Base-by-base conservation (phyloP, 2,888 invertebrate species). In the Leptopilina syphax region DNA sequence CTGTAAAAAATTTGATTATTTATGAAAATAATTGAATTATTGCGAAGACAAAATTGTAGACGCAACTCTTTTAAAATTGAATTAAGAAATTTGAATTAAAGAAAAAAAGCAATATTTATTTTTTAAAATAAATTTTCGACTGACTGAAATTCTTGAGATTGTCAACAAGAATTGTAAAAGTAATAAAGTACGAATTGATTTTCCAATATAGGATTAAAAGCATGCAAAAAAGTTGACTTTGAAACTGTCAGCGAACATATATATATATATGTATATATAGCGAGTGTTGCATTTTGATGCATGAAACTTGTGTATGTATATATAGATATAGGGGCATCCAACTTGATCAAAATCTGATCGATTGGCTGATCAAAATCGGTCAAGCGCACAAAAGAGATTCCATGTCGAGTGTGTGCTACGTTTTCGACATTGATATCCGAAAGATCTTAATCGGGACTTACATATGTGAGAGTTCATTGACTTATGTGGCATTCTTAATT, bases 341-440 rank as follows among this genome's bases (percentile, higher is more conserved):
- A 73, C 34, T 73, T 73, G 73, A 73, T 73, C 27, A 73, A 73
- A 73, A 73, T 73, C 73, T 73, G 73, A 73, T 73, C 73, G 73
- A 73, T 73, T 34, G 73, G 73, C 50, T 41, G 57, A 73, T 57
- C 57, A 73, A 73, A 73, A 73, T 73, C 73, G 73, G 73, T 57
- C 73, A 73, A 57, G 73, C 57, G 73, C 57, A 73, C 73, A 73
- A 73, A 73, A 73, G 73, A 57, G 73, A 73, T 73, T 73, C 73
- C 73, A 73, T 27, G 34, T 73, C 73, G 54, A 54, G 73, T 24
- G 73, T 24, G 57, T 54, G 73, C 34, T 73, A 57, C 73, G 10
- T 73, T 73, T 50, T 73, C 57, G 73, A 73, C 73, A 73, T 73
- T 73, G 73, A 73, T 73, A 73, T 73, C 73, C 54, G 73, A 18